Base-by-base conservation (phyloP, 2,888 invertebrate genomes). In the Heliothis peltigera region DNA sequence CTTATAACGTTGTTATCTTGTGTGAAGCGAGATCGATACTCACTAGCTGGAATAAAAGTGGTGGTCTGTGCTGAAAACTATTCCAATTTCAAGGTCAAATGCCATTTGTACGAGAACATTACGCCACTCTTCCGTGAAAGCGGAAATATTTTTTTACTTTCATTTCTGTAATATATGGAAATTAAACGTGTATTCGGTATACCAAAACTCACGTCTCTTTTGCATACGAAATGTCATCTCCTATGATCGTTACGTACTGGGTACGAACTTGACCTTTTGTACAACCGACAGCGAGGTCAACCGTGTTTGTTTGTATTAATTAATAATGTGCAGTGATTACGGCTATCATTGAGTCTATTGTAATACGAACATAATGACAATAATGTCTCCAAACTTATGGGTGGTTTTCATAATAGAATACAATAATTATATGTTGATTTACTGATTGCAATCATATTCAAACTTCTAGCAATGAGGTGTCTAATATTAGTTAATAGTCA, bases 31-130 rank as follows among this genome's bases (percentile, higher is more conserved):
- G 6, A 17, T 8, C 8, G 28, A 10, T 47, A 0, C 35, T 55
- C 17, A 42, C 47, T 6, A 1, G 0, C 15, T 6, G 2, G 0
- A 46, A 44, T 7, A 25, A 2, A 19, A 18, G 2, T 19, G 22
- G 0, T 15, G 2, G 19, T 22, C 43, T 8, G n/a, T 17, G 22
- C 10, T 15, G 1, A 12, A 0, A 21, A 48, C 35, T n/a, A 6
- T 18, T 35, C n/a, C 3, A 17, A n/a, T 21, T 60, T 60, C 48
- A 61, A 67, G 56, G 43, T 44, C 28, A 28, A 8, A 12, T 3
- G 3, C 0, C 1, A 22, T 44, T 74, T 44, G 17, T 19, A 22
- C 8, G 15, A 49, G 10, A 47, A 47, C 8, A 28, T 6, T 32
- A 25, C 17, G 1, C 19, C 22, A 8, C 6, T 32, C 19, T 21